A percentile compares a stretch with the other conserved stretches of the same genome.
These are phyloP conservation scores for Megaceryle maxima DNA, from an alignment of 2,113 vertebrate genomes.

Conservation along the genomic window DNA sequence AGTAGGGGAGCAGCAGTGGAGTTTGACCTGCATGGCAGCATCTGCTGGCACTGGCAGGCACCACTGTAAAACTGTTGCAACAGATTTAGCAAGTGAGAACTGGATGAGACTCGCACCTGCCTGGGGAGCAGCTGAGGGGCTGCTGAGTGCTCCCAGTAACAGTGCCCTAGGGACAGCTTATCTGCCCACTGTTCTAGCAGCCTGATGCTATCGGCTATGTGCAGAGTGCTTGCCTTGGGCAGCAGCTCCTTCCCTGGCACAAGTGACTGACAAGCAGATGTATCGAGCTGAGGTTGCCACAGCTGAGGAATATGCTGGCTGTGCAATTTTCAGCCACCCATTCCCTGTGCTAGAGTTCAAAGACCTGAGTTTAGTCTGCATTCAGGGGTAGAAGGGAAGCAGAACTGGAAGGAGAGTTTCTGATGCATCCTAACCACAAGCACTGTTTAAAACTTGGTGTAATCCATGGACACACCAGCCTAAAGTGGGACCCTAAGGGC, in stretches of 20 bases:
- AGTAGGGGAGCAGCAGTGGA: fast-evolving
- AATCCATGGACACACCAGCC: not conserved
- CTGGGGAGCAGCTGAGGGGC: fast-evolving
- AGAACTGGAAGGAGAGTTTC: not conserved
- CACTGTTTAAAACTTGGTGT: not conserved
- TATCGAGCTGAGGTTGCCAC: not conserved
- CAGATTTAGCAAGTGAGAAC: not conserved
- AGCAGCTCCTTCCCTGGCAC: not conserved
- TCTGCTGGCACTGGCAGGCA: not conserved
- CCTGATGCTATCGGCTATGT: not conserved
- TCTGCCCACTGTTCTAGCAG: fast-evolving
- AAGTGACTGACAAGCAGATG: fast-evolving
- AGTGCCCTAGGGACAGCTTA: not conserved
- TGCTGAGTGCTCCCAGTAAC: not conserved
- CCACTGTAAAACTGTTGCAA: not conserved
- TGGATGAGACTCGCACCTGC: not conserved
- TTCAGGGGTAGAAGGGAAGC: not conserved
- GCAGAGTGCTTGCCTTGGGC: not conserved
- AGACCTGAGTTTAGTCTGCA: not conserved
- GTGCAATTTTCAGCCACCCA: not conserved
- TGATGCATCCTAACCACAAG: not conserved
- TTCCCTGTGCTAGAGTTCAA: not conserved
- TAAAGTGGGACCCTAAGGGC: no score
- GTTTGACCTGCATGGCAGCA: not conserved
- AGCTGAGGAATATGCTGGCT: not conserved